Base-by-base conservation (phyloP, 1,140 invertebrate species). In the Armadillidium nasatum region DNA sequence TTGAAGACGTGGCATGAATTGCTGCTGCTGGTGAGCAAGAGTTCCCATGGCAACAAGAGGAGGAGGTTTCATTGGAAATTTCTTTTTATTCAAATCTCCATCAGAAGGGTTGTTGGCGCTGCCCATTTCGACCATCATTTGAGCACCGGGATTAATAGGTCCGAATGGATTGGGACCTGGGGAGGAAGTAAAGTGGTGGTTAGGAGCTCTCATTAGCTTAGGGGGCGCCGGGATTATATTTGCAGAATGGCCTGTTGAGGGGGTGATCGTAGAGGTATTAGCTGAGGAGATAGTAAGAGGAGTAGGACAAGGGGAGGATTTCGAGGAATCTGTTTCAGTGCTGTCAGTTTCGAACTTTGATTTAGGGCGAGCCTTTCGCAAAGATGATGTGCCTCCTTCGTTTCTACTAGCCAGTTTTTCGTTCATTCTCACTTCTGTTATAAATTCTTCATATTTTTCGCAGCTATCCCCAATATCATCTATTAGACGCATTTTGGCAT, bases 391-490 rank as follows among this genome's bases (percentile, higher is more conserved):
- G 0, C 80, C 80, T 10, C 80, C 80, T 54, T 81, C 80, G 6
- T 77, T 78, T 22, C 77, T 72, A 43, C 78, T 73, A 9, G 77
- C 80, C 44, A 78, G 78, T 15, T 73, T 78, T 67, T 82, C 81
- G 45, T 82, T 79, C 50, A 88, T 86, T 81, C 88, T 85, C 83
- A 93, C 90, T 78, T 92, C 88, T 76, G 91, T 90, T 23, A 94
- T 88, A 83, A 93, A 94, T 85, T 91, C 92, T 83, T 94, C 94
- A 85, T 95, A 95, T 86, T 95, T 95, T 82, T 93, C 92, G 84
- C 95, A 96, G 85, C 96, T 95, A 78, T 93, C 87, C 10, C 94
- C 94, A 60, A 93, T 94, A 85, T 95, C 93, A 84, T 95, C 93
- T 71, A 94, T 95, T 88, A 95, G 92, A 77, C 96, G 86, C 71